These are phyloP conservation scores for Dione vanillae DNA, from an alignment of 2,888 invertebrate species.

Conservation along the genomic window DNA sequence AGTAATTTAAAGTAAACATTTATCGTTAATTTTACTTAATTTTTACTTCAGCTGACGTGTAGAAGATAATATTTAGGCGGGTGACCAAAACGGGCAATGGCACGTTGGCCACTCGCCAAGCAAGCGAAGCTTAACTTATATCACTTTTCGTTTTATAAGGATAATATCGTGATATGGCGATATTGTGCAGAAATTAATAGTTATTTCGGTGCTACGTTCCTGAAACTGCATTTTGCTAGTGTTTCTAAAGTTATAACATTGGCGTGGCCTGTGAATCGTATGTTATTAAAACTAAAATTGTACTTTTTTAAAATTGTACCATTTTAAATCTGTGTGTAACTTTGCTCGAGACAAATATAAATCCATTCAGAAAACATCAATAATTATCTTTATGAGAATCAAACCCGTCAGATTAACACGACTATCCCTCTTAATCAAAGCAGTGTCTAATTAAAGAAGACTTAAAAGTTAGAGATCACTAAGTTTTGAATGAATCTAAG, in stretches of 20 bases:
- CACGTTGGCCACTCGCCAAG: conserved; percentile 40
- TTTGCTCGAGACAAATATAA: not conserved
- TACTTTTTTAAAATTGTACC: too few species aligned
- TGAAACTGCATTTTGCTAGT: conserved; percentile 15
- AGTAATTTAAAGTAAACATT: conserved; percentile 15
- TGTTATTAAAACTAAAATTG: not conserved
- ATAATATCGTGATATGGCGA: conserved; percentile 42
- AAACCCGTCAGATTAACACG: not conserved
- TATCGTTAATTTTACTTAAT: conserved; percentile 24
- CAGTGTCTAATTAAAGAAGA: not conserved
- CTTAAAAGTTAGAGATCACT: conserved; percentile 10
- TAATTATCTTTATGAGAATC: not conserved
- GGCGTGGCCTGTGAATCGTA: not conserved
- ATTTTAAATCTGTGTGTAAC: not conserved
- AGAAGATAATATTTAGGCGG: conserved; percentile 34
- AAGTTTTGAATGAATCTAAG: conserved; percentile 19
- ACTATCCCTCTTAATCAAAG: not conserved
- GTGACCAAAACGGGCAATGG: conserved; percentile 37
- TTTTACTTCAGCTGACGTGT: conserved; percentile 25
- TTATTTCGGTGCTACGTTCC: conserved; percentile 21
- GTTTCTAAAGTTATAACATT: not conserved
- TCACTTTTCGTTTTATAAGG: conserved; percentile 43
- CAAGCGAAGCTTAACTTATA: conserved; percentile 40
- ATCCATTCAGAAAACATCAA: not conserved
- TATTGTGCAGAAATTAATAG: conserved; percentile 38